Percentiles rank a stretch among this genome's conserved stretches.
These are phyloP conservation scores for Potamilus streckersoni DNA, from an alignment of 1,140 invertebrate genomes.

Conservation along the genomic window DNA sequence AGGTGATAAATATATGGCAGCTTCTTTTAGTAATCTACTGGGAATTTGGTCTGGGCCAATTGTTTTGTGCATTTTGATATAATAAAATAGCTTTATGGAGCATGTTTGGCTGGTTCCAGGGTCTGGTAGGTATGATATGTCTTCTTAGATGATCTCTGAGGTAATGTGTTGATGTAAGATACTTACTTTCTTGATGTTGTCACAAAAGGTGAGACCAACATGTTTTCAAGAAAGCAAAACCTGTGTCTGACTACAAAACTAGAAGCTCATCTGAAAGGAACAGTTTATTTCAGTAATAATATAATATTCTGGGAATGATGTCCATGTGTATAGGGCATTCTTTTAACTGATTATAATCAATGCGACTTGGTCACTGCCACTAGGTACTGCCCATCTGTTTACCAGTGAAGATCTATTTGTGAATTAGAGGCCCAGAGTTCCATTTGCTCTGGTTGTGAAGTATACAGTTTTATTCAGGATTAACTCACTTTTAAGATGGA, in stretches of 20 bases:
- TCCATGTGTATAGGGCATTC: neutral
- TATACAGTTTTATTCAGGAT: neutral
- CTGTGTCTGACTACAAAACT: neutral
- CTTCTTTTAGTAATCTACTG: too few relatives aligned
- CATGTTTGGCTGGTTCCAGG: too few relatives aligned
- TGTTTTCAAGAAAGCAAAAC: too few relatives aligned
- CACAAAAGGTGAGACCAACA: too few relatives aligned
- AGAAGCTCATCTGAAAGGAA: neutral
- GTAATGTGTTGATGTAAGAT: too few relatives aligned
- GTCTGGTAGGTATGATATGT: too few relatives aligned
- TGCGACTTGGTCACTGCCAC: conserved; percentile 3
- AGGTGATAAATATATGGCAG: too few relatives aligned
- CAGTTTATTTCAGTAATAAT: neutral
- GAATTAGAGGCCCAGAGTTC: neutral
- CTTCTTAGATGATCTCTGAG: too few relatives aligned
- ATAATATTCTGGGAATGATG: neutral
- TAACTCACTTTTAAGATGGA: conserved; percentile 4
- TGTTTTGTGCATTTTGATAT: too few relatives aligned
- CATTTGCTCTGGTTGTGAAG: neutral
- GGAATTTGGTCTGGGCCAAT: too few relatives aligned
- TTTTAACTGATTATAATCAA: conserved; percentile 5
- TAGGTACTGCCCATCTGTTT: neutral
- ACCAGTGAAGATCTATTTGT: conserved; percentile 4
- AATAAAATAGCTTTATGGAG: too few relatives aligned
- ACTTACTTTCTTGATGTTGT: too few relatives aligned